Evolutionary conservation across 2,113 vertebrate species (phyloP).

Genomic region (Hemibates koningsi): DNA sequence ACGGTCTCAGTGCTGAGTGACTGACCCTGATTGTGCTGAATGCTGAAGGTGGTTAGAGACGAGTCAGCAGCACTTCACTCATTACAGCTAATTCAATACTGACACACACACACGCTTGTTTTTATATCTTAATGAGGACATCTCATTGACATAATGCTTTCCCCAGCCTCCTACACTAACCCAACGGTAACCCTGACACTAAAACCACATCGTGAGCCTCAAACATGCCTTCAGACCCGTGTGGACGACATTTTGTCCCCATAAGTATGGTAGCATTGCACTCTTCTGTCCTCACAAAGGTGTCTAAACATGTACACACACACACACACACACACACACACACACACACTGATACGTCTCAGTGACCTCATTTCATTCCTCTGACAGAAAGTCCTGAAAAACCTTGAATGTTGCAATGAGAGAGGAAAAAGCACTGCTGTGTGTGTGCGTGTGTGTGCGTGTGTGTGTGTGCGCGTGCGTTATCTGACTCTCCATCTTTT

Average conservation of each 20-base stretch:
- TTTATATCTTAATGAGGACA: neutral
- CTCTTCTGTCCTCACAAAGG: neutral
- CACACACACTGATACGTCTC: neutral
- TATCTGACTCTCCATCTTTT: neutral
- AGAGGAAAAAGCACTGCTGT: neutral
- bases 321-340: neutral
- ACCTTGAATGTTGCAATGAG: neutral
- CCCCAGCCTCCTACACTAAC: accelerated
- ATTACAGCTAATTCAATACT: slow-evolving; percentile 9
- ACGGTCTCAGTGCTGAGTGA: neutral
- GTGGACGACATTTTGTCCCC: neutral
- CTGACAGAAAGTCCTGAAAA: neutral
- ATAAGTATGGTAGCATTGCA: neutral
- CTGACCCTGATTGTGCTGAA: neutral
- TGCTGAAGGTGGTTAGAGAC: neutral
- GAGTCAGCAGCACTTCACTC: neutral
- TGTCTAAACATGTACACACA: neutral
- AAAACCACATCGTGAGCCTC: neutral
- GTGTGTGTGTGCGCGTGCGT: neutral
- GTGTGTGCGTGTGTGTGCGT: neutral
- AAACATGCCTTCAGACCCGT: neutral
- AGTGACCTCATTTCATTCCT: neutral
- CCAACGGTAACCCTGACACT: neutral
- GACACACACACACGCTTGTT: neutral
- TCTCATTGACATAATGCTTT: neutral